These are phyloP conservation scores for Bucorvus abyssinicus DNA, from an alignment of 2,797 vertebrate species.

Conservation along the genomic window DNA sequence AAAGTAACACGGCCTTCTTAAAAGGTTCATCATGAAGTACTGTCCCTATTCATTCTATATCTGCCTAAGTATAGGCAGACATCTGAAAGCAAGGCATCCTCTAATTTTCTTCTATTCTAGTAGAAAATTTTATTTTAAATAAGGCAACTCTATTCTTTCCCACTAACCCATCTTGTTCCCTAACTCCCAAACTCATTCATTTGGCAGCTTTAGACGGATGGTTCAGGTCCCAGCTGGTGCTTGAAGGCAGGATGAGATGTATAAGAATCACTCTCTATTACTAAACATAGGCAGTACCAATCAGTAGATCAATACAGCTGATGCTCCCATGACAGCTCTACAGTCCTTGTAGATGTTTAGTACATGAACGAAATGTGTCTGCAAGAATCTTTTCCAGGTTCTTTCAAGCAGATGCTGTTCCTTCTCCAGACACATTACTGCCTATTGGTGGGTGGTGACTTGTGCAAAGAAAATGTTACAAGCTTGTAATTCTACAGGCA, in stretches of 20 bases:
- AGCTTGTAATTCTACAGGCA: background rate
- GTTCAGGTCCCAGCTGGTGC: background rate
- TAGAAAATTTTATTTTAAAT: background rate
- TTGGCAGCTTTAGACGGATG: background rate
- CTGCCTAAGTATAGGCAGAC: background rate
- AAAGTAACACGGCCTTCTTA: background rate
- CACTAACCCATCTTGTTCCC: background rate
- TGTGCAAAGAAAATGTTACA: background rate
- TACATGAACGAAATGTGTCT: background rate
- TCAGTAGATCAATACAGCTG: constrained; percentile 17
- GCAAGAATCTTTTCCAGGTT: background rate
- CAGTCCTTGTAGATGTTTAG: background rate
- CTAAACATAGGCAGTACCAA: background rate
- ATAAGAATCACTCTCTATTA: background rate
- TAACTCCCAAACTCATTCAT: background rate
- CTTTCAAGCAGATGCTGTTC: background rate
- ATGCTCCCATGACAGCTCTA: background rate
- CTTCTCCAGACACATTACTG: background rate
- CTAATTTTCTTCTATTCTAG: background rate
- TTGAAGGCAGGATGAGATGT: background rate
- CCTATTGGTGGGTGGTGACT: background rate
- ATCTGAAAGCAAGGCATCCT: background rate
- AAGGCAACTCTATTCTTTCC: background rate
- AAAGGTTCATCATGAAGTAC: background rate
- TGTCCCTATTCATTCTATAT: background rate